Evolutionary conservation across 2,113 vertebrate genomes (phyloP), one percentile per base, ranked within the genome.

Genomic region (Catharus fuscescens): DNA sequence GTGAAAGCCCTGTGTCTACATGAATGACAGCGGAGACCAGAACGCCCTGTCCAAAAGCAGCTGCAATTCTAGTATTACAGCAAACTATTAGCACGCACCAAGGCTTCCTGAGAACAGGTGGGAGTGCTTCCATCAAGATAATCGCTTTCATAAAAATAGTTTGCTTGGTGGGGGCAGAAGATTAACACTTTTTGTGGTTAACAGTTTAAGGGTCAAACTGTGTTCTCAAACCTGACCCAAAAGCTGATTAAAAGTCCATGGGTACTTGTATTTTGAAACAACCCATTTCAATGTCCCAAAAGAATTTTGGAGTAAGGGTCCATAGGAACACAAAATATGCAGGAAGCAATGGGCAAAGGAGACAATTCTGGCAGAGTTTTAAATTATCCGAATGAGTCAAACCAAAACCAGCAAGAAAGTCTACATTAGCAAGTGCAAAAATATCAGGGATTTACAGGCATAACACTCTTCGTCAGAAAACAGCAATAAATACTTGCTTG

Each of bases 11-110:
- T 19, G 15, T 61, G 66, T 34, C 26, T 4, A 2, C 24, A 26
- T 18, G 56, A 93, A 92, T 18, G 50, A 14, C 76, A 92, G 84
- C 59, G 57, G 66, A 53, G 50, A 29, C 5, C 0, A 50, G 59
- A 80, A 40, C 1, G 6, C 31, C 60, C 18, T 1, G 8, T 20
- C n/a, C 62, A 0, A 0, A 44, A 85, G 86, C 94, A 95, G 92
- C 96, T 95, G 94, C 95, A 95, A 42, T 66, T 92, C 93, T 95
- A 82, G 26, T 60, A 6, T 97, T 95, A 95, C 88, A 86, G 42
- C 59, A 52, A 82, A 71, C 66, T 47, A 38, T 65, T 31, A 91
- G 71, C 66, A 85, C 0, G 0, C 84, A 90, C 23, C 66, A 29
- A 66, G 69, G 76, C 92, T 96, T 94, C 95, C 92, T 95, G 87